A percentile compares a stretch with the other conserved stretches of the same genome.
These are phyloP conservation scores for Diuraphis noxia DNA, from an alignment of 1,140 invertebrate species.

Conservation along the genomic window DNA sequence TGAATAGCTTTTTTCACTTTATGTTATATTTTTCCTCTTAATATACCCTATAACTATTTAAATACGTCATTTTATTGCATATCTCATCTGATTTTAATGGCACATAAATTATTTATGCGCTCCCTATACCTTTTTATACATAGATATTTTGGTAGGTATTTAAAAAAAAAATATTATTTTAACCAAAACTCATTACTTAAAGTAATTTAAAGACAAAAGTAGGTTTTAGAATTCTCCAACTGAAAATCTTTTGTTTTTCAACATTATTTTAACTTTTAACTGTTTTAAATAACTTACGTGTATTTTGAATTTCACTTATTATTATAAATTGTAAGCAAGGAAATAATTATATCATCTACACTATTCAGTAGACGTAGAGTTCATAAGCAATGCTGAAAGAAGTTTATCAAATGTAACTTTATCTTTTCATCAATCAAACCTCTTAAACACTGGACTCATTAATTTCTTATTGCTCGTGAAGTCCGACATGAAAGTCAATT, in stretches of 20 bases:
- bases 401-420: background rate
- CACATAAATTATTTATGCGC: background rate
- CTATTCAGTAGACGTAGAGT: background rate
- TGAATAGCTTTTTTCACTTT: background rate
- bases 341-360: too few species aligned
- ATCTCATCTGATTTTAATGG: background rate
- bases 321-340: background rate
- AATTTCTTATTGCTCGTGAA: background rate
- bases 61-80: background rate
- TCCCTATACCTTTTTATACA: background rate
- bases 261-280: background rate
- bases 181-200: background rate
- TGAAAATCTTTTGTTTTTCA: background rate
- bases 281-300: background rate
- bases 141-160: background rate
- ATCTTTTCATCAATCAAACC: background rate
- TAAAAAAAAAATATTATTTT: background rate
- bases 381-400: background rate
- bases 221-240: background rate
- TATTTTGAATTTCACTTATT: background rate
- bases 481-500: background rate
- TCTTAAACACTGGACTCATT: background rate
- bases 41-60: background rate
- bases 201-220: background rate
- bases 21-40: background rate